Percentiles rank a stretch among this genome's conserved stretches.
These are phyloP conservation scores for Alviniconcha marisindica DNA, from an alignment of 1,140 invertebrate genomes.

Conservation along the genomic window DNA sequence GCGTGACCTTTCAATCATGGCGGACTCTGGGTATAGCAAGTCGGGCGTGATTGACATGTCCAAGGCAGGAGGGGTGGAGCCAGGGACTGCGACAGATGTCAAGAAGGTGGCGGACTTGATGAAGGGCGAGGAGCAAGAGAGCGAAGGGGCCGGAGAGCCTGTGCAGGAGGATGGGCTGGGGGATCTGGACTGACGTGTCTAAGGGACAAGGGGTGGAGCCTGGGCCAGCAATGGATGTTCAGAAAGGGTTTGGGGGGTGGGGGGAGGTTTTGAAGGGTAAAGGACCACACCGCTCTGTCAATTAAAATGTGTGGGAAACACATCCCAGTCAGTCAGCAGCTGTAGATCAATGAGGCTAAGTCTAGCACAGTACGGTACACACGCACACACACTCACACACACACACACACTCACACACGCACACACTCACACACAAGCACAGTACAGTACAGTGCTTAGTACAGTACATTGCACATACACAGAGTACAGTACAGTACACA, in stretches of 20 bases:
- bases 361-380: neutral
- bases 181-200: constrained; percentile 35
- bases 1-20: constrained; percentile 21
- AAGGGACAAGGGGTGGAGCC: neutral
- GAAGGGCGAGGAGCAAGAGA: constrained; percentile 38
- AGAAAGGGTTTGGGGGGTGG: neutral
- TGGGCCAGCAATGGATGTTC: no score
- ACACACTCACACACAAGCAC: no score
- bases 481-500: neutral
- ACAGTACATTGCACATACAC: no score
- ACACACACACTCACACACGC: no score
- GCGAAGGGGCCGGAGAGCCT: constrained; percentile 40
- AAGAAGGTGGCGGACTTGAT: neutral
- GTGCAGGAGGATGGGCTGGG: constrained; percentile 50
- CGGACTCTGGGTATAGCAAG: constrained; percentile 30
- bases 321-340: neutral
- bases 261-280: neutral
- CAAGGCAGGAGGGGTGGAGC: constrained; percentile 5
- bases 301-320: neutral
- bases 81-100: neutral
- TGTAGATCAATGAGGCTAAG: neutral
- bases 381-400: no score
- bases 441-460: no score
- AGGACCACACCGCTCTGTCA: neutral
- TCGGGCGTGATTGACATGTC: constrained; percentile 44